Evolutionary conservation across 2,113 vertebrate genomes (phyloP).

Genomic region (Microcebus lehilahytsara): DNA sequence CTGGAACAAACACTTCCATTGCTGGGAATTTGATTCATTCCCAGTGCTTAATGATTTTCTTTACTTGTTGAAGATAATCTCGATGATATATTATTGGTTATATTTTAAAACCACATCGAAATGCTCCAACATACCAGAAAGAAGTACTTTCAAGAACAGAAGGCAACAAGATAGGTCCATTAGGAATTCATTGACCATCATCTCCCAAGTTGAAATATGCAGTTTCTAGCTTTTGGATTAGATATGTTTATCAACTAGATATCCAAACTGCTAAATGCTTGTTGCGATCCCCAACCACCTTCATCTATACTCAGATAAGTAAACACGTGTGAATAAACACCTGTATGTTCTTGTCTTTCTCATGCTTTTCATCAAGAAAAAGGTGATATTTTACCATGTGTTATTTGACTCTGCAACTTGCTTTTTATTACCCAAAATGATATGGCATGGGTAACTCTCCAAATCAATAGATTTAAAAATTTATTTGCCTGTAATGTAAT

Average conservation of each 20-base stretch:
- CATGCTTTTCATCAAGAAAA: not conserved
- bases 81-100: not conserved
- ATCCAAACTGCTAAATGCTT: not conserved
- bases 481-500: not conserved
- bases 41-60: not conserved
- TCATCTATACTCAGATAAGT: not conserved
- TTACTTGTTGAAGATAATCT: not conserved
- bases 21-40: not conserved
- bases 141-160: not conserved
- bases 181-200: not conserved
- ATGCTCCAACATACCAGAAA: not conserved
- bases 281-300: not conserved
- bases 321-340: not conserved
- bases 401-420: not conserved
- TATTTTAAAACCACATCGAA: not conserved
- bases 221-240: not conserved
- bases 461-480: not conserved
- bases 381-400: fast-evolving
- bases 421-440: not conserved
- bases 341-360: not conserved
- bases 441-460: not conserved
- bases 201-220: not conserved
- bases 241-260: not conserved
- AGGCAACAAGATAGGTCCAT: not conserved
- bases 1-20: not conserved